Percentiles rank a stretch among this genome's conserved stretches.
Evolutionary conservation across 2,113 vertebrate genomes (phyloP).

Genomic region (Pyxicephalus adspersus): DNA sequence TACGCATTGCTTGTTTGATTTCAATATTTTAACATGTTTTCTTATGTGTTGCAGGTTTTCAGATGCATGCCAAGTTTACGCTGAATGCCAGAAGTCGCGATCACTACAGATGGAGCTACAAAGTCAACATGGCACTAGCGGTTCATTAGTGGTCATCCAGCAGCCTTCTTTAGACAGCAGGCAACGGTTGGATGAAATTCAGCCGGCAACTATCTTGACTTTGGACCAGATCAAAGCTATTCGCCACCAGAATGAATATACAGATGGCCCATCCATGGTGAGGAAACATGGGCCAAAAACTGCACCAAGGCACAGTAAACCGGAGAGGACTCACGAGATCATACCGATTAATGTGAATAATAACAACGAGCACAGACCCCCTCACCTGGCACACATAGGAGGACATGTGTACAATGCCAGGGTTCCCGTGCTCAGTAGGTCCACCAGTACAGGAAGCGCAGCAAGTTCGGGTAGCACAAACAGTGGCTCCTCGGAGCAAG

Average conservation of each 20-base stretch:
- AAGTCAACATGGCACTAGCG: constrained; percentile 86
- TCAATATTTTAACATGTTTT: too few species aligned
- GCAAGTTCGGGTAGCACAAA: constrained; percentile 92
- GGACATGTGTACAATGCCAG: constrained; percentile 67
- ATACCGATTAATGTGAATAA: constrained; percentile 93
- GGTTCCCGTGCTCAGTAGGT: constrained; percentile 85
- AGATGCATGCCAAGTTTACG: constrained; percentile 90
- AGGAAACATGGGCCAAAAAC: constrained; percentile 77
- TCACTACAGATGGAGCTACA: constrained; percentile 94
- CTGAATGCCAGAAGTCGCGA: constrained; percentile 89
- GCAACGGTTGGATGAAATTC: constrained; percentile 83
- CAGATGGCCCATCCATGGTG: constrained; percentile 87
- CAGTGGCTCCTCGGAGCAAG: constrained; percentile 88
- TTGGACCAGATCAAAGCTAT: constrained; percentile 97
- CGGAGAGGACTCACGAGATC: constrained; percentile 93
- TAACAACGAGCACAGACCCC: constrained; percentile 80
- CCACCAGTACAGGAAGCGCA: constrained; percentile 91
- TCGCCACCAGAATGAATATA: constrained; percentile 95
- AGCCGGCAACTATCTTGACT: constrained; percentile 84
- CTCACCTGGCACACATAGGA: constrained; percentile 65
- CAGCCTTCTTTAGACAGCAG: constrained; percentile 84
- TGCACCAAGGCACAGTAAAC: constrained; percentile 85
- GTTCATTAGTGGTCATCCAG: constrained; percentile 87
- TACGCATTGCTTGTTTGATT: too few species aligned
- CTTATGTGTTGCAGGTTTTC: constrained; percentile 80